Percentiles rank a stretch among this genome's conserved stretches.
Evolutionary conservation across 2,113 vertebrate genomes (phyloP).

Genomic region (Epinephelus cyanopodus): DNA sequence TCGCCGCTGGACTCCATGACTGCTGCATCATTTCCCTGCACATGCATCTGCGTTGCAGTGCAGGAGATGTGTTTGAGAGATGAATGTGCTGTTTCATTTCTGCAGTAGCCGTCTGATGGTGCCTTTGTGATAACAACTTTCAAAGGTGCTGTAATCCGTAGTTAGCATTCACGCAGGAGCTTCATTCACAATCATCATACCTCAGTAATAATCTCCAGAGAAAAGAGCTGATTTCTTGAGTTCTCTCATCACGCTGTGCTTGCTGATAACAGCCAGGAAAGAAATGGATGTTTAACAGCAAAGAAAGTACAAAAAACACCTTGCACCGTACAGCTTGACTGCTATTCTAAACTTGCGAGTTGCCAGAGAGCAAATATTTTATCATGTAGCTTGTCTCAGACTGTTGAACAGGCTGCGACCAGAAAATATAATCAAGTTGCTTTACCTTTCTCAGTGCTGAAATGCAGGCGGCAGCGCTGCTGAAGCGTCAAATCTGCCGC

Average conservation of each 20-base stretch:
- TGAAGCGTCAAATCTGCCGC: constrained; percentile 62
- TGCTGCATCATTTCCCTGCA: constrained; percentile 4
- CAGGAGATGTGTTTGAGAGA: not conserved
- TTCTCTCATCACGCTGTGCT: not conserved
- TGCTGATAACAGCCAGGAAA: not conserved
- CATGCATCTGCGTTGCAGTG: not conserved
- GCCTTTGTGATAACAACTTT: not conserved
- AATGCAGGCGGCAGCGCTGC: constrained; percentile 42
- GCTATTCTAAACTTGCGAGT: not conserved
- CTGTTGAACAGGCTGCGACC: constrained; percentile 18
- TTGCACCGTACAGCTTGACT: not conserved
- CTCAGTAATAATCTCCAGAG: not conserved
- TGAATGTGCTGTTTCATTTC: not conserved
- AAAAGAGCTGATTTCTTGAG: not conserved
- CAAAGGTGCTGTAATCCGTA: too few relatives aligned
- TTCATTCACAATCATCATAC: not conserved
- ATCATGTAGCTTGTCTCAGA: constrained; percentile 37
- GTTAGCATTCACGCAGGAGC: not conserved
- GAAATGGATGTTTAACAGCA: not conserved
- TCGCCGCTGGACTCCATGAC: not conserved
- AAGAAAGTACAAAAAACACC: not conserved
- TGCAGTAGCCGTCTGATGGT: not conserved
- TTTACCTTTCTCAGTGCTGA: constrained; percentile 28
- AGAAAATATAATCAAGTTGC: constrained; percentile 47
- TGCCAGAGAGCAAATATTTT: constrained; percentile 24